Conservation (phyloP, 2,797 vertebrate genomes). For the Trichosurus vulpecula region DNA sequence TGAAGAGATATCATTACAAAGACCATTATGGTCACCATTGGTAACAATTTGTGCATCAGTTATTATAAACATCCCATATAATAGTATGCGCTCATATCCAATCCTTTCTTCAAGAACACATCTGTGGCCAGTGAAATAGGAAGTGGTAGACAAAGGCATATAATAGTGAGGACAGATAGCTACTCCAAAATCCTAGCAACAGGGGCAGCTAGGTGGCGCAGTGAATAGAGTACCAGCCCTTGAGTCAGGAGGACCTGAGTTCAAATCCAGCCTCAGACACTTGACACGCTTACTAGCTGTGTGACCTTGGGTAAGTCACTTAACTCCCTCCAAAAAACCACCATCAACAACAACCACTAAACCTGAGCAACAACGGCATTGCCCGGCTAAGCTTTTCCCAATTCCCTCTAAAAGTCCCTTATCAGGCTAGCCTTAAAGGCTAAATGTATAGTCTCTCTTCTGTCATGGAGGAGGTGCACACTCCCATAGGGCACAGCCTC, state of each 20-base stretch:
- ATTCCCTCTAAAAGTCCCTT: background rate
- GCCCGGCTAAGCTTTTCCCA: background rate
- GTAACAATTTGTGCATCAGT: background rate
- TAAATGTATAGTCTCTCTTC: background rate
- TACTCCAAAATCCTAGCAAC: background rate
- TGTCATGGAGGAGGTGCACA: background rate
- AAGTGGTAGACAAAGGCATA: background rate
- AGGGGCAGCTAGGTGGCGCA: too few species aligned
- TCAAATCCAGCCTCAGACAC: too few species aligned
- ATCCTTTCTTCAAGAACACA: background rate
- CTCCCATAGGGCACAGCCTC: background rate
- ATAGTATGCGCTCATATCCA: background rate
- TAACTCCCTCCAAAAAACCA: too few species aligned
- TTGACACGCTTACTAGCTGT: too few species aligned
- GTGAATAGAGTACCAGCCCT: too few species aligned
- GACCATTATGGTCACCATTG: background rate
- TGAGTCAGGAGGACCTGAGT: too few species aligned
- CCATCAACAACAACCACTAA: too few species aligned
- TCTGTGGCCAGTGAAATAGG: background rate
- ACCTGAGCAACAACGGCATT: background rate
- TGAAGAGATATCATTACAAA: background rate
- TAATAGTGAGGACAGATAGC: background rate
- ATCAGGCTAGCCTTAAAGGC: background rate
- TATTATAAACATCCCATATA: background rate
- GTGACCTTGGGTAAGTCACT: too few species aligned